Evolutionary conservation across 2,797 vertebrate species (phyloP).

Genomic region (Oreochromis mossambicus): DNA sequence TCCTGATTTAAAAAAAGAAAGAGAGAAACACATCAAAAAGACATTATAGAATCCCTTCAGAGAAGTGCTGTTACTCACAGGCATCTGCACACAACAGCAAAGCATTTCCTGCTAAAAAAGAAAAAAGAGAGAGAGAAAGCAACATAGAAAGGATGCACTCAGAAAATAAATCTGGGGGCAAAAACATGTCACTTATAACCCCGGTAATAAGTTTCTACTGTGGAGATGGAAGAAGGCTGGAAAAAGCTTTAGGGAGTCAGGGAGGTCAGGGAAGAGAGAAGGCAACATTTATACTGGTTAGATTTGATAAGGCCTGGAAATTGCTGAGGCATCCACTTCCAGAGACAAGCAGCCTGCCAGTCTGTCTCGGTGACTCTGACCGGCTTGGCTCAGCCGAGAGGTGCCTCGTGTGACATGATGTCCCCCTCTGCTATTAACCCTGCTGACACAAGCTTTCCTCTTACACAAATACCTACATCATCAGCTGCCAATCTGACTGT

Average conservation of each 20-base stretch:
- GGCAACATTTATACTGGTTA: slow-evolving; percentile 52
- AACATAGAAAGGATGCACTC: slow-evolving; percentile 14
- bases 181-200: slow-evolving; percentile 38
- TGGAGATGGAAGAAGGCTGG: slow-evolving; percentile 22
- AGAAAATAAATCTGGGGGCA: slow-evolving; percentile 29
- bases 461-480: slow-evolving; percentile 22
- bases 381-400: not conserved
- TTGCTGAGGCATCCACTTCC: slow-evolving; percentile 45
- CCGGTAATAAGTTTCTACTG: slow-evolving; percentile 47
- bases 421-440: slow-evolving; percentile 35
- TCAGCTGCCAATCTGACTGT: slow-evolving; percentile 6
- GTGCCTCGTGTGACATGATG: slow-evolving; percentile 7
- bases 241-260: slow-evolving; percentile 21
- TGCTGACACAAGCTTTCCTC: slow-evolving; percentile 7
- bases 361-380: slow-evolving; percentile 22
- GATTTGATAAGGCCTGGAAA: slow-evolving; percentile 59
- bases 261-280: slow-evolving; percentile 42
- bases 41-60: slow-evolving; percentile 32
- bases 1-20: not conserved
- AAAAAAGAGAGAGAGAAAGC: not conserved
- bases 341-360: slow-evolving; percentile 14
- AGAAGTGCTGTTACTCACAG: not conserved
- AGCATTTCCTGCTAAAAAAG: slow-evolving; percentile 1
- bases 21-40: not conserved
- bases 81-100: slow-evolving; percentile 7